These are phyloP conservation scores for Propsilocerus akamusi DNA, from an alignment of 1,140 invertebrate genomes.

Conservation along the genomic window DNA sequence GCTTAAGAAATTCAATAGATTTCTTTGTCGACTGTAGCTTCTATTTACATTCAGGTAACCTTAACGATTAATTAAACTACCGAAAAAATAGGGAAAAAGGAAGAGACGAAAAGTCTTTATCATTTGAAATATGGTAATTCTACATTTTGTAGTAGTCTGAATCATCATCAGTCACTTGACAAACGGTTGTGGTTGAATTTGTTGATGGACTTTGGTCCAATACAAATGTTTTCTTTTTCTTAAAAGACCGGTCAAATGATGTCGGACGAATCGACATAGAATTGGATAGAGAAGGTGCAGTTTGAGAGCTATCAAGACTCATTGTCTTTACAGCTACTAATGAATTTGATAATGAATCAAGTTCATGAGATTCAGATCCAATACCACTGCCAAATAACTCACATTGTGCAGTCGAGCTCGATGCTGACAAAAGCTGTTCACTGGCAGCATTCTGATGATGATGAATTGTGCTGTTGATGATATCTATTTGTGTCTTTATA, in stretches of 20 bases:
- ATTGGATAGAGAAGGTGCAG: background rate
- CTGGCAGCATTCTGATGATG: constrained; percentile 18
- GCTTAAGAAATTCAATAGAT: too few relatives aligned
- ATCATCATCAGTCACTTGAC: background rate
- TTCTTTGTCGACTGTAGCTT: too few relatives aligned
- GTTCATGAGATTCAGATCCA: constrained; percentile 26
- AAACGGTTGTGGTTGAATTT: background rate
- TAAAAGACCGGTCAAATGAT: background rate
- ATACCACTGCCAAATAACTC: constrained; percentile 19
- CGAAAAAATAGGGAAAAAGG: too few relatives aligned
- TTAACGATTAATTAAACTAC: too few relatives aligned
- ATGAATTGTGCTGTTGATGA: constrained; percentile 13
- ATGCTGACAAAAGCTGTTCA: constrained; percentile 21
- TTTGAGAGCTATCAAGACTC: background rate
- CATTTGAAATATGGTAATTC: background rate
- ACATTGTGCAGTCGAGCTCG: constrained; percentile 22
- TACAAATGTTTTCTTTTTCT: background rate
- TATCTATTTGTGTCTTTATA: background rate
- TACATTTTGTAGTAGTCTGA: background rate
- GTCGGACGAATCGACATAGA: background rate
- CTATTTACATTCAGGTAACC: too few relatives aligned
- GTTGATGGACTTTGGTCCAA: background rate
- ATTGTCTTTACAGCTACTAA: constrained; percentile 21
- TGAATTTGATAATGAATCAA: constrained; percentile 24
- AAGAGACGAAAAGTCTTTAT: too few relatives aligned